Base-by-base conservation (phyloP, 1,140 invertebrate species). In the Olivierus martensii region DNA sequence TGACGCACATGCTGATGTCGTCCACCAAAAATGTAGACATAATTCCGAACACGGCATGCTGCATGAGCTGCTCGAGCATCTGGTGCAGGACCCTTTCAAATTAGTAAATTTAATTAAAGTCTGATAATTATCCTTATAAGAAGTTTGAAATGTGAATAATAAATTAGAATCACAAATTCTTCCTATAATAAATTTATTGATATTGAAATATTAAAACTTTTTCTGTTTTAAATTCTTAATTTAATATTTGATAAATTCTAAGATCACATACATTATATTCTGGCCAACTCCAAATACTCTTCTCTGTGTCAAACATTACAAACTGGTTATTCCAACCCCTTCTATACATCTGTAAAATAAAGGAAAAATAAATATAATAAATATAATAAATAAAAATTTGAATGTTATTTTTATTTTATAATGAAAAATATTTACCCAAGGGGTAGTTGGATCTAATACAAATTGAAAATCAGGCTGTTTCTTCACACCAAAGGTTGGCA, bases 1-100 rank as follows among this genome's bases (percentile, higher is more conserved):
- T 69, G 56, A 52, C 73, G 61, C 9, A 47, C 46, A 1, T 51
- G 37, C 12, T 55, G 52, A 52, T 70, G 62, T 11, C 73, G 58
- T 7, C 73, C 73, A 42, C 73, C 73, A 66, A 74, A 75, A 21
- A 75, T 59, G 53, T 66, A 74, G 3, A 71, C 68, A 44, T 56
- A 63, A 35, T 58, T 53, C 9, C 62, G 63, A 5, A 65, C 48
- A 38, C 62, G 60, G 11, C 65, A 65, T 44, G 63, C 63, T 36
- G 72, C 65, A 60, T 73, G 69, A 10, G 73, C 73, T 38, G 73
- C 73, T 46, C 73, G 55, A 6, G 71, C 67, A 37, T 50, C 46
- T n/a, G 73, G 73, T 10, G 59, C 53, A 7, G 34, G 12, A 14
- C 71, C 67, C 63, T 68, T 38, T 28, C 47, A 57, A 53, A 28